Evolutionary conservation across 1,140 invertebrate species (phyloP).

Genomic region (Panonychus citri): DNA sequence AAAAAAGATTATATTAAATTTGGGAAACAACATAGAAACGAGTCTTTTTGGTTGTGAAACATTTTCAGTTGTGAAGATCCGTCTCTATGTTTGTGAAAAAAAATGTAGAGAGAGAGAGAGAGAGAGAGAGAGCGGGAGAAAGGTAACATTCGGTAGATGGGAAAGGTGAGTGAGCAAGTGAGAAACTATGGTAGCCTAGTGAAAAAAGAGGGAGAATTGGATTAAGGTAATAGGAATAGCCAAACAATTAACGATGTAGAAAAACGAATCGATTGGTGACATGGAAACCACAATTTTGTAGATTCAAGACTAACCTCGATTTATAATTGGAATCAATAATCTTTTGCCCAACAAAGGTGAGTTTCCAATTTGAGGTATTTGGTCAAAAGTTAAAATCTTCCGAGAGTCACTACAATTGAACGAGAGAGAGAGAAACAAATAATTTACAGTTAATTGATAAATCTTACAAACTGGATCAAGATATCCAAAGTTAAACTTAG

Average conservation of each 20-base stretch:
- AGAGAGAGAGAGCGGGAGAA: no score
- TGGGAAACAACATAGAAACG: neutral
- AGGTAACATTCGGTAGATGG: no score
- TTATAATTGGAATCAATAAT: neutral
- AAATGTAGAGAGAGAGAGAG: no score
- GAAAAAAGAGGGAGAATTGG: no score
- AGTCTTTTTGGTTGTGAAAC: neutral
- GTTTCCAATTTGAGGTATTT: neutral
- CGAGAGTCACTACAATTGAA: neutral
- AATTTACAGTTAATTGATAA: neutral
- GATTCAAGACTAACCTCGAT: neutral
- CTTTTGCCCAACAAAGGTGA: neutral
- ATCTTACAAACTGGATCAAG: neutral
- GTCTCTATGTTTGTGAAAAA: no score
- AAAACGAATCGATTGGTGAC: no score
- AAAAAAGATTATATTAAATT: neutral
- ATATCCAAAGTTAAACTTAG: no score
- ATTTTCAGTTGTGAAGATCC: neutral
- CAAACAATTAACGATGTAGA: no score
- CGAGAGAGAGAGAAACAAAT: neutral
- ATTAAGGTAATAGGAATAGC: no score
- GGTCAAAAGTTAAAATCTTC: no score
- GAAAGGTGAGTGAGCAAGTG: no score
- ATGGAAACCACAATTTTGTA: neutral
- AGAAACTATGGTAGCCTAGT: no score